phyloP scores from a whole-genome alignment of 2,113 vertebrate genomes.

The Notechis scutatus region DNA sequence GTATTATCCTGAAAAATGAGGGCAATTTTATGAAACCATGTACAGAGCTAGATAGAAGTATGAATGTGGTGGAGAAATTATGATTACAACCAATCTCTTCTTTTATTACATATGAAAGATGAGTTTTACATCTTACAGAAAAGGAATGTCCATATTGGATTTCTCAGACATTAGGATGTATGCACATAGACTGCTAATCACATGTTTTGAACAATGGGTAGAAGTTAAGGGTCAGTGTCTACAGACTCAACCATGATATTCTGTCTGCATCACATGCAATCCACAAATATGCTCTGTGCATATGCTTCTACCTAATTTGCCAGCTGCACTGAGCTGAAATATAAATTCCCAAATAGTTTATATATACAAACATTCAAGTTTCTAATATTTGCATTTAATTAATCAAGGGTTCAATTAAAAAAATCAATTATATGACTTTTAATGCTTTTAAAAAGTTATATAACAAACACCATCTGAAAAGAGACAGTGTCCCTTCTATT shows the following conservation, averaged over 20 bases:
- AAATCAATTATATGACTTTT: neutral
- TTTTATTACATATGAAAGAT: neutral
- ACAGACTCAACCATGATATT: neutral
- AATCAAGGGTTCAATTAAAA: neutral
- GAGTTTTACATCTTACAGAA: neutral
- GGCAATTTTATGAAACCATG: constrained; percentile 11
- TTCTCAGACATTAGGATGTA: neutral
- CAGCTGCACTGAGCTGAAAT: neutral
- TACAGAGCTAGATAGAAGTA: neutral
- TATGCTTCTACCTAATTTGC: neutral
- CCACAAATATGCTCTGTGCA: neutral
- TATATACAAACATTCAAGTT: neutral
- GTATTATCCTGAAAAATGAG: constrained; percentile 14
- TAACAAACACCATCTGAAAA: neutral
- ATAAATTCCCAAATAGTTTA: neutral
- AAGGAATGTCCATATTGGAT: neutral
- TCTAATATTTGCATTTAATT: neutral
- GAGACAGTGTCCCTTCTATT: neutral
- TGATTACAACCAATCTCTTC: neutral
- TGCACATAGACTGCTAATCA: neutral
- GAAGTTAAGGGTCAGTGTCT: too few species aligned
- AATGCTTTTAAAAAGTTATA: neutral
- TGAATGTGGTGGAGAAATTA: neutral
- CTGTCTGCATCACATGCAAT: neutral
- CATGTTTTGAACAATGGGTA: neutral